Conservation (phyloP, 2,888 invertebrate species). For the Zele albiditarsus region DNA sequence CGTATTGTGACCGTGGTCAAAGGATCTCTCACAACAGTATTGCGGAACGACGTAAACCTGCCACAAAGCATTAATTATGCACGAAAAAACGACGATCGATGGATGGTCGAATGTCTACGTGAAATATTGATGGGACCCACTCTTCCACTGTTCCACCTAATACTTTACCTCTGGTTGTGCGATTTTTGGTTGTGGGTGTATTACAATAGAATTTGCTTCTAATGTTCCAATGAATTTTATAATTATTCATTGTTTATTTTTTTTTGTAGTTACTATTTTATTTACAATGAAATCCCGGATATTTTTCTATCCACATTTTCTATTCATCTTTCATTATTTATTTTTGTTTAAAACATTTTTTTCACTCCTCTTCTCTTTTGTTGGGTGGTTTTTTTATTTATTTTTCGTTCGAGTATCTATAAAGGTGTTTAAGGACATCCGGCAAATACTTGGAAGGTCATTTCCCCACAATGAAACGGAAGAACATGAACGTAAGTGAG, state of each 20-base stretch:
- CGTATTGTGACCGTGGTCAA: conserved; percentile 28
- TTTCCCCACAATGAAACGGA: conserved; percentile 23
- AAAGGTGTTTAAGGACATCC: conserved; percentile 8
- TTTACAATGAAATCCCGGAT: background rate
- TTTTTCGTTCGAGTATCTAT: background rate
- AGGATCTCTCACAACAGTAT: background rate
- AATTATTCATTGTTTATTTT: background rate
- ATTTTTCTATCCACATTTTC: background rate
- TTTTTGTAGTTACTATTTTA: background rate
- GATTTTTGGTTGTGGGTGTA: conserved; percentile 10
- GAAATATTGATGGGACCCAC: conserved; percentile 65
- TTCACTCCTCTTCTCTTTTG: background rate
- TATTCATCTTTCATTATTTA: background rate
- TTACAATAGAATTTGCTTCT: conserved; percentile 3
- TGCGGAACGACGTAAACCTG: conserved; percentile 34
- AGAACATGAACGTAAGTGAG: background rate
- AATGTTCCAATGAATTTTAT: background rate
- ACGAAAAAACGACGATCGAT: conserved; percentile 63
- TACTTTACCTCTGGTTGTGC: conserved; percentile 2
- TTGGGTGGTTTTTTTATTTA: background rate
- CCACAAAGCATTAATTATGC: conserved; percentile 50
- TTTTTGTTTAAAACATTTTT: background rate
- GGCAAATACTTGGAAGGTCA: conserved; percentile 14
- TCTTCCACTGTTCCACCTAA: conserved; percentile 42
- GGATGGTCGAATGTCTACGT: conserved; percentile 60